Percentiles rank a stretch among this genome's conserved stretches.
phyloP scores from a whole-genome alignment of 2,797 vertebrate species.

The Potorous gilbertii region DNA sequence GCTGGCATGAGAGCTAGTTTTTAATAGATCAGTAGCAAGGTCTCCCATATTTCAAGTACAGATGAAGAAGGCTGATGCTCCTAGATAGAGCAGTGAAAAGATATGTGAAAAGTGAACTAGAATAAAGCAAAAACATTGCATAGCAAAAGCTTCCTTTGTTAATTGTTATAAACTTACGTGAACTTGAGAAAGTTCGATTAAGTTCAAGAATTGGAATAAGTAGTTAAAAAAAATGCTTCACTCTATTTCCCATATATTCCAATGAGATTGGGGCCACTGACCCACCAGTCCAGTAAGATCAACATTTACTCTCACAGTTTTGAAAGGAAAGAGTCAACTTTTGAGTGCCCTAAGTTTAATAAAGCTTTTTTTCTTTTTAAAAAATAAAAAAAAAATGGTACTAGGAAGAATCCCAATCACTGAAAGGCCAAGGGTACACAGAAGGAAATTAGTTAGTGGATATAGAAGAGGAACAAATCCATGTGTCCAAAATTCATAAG shows the following conservation, averaged over 20 bases:
- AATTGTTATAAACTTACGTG: not conserved
- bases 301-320: not conserved
- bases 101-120: not conserved
- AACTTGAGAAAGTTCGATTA: not conserved
- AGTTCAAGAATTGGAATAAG: not conserved
- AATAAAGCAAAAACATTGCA: not conserved
- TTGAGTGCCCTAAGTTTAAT: not conserved
- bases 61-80: not conserved
- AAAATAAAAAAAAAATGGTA: not conserved
- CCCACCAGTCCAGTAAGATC: not conserved
- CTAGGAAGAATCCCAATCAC: not conserved
- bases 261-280: not conserved
- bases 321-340: not conserved
- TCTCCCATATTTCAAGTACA: not conserved
- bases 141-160: not conserved
- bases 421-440: not conserved
- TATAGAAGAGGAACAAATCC: not conserved
- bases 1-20: not conserved
- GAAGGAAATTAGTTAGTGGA: not conserved
- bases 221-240: not conserved
- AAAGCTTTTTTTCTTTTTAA: not conserved
- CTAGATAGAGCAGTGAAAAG: not conserved
- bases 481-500: not conserved
- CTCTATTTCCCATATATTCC: not conserved
- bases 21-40: not conserved